Evolutionary conservation across 2,888 invertebrate genomes (phyloP).

Genomic region (Euzetes globulus): DNA sequence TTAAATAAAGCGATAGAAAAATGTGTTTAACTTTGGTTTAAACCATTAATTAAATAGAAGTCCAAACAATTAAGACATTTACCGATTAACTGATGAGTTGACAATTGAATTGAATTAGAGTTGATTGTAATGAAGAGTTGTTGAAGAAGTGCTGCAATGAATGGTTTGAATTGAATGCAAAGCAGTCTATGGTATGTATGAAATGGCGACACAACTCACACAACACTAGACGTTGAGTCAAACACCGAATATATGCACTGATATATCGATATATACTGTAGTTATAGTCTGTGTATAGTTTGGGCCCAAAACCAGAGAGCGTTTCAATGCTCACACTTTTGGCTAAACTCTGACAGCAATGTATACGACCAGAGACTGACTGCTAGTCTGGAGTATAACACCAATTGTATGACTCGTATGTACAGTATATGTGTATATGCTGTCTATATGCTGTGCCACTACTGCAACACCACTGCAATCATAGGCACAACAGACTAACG

Average conservation of each 20-base stretch:
- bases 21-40: too few species aligned
- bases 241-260: background rate
- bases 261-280: background rate
- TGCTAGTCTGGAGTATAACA: background rate
- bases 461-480: slow-evolving; percentile 3
- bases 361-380: background rate
- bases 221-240: background rate
- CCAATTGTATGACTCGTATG: background rate
- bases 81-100: background rate
- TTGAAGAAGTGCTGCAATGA: background rate
- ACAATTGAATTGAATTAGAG: background rate
- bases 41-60: too few species aligned
- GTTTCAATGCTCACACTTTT: too few species aligned
- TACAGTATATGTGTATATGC: too few species aligned
- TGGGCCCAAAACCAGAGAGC: too few species aligned
- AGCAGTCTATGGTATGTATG: background rate
- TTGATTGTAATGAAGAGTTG: background rate
- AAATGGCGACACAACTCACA: slow-evolving; percentile 25
- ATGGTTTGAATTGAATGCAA: background rate
- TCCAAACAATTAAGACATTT: background rate
- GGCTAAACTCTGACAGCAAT: background rate
- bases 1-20: too few species aligned
- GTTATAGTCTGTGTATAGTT: background rate
- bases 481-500: background rate
- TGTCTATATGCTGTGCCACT: background rate